Conservation (phyloP, 2,797 vertebrate species). For the Choloepus didactylus region DNA sequence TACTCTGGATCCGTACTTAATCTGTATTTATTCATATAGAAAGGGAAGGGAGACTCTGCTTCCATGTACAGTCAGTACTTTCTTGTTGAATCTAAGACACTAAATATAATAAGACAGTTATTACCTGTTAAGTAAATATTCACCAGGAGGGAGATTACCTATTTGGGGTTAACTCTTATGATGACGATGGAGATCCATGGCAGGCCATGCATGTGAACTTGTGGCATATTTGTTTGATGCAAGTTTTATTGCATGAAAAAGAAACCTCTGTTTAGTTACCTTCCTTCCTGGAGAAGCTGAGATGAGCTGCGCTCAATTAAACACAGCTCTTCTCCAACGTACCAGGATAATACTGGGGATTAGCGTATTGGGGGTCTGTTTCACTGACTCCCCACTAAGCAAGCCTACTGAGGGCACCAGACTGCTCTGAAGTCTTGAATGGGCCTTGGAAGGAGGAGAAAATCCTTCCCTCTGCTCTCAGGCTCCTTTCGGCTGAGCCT, state of each 20-base stretch:
- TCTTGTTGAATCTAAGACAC: constrained; percentile 70
- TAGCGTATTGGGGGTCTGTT: constrained; percentile 41
- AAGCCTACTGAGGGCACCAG: not conserved
- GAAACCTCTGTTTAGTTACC: constrained; percentile 81
- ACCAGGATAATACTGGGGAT: constrained; percentile 66
- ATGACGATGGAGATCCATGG: constrained; percentile 49
- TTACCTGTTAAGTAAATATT: constrained; percentile 82
- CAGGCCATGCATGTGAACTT: not conserved
- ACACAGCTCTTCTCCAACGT: constrained; percentile 52
- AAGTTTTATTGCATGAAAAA: constrained; percentile 79
- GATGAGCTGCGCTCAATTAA: constrained; percentile 70
- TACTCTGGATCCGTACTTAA: constrained; percentile 59
- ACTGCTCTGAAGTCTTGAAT: not conserved
- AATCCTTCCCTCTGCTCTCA: not conserved
- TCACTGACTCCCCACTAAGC: constrained; percentile 52
- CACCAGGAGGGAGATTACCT: constrained; percentile 73
- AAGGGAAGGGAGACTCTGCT: constrained; percentile 9
- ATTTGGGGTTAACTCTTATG: constrained; percentile 78
- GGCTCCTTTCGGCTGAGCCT: not conserved
- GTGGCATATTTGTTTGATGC: constrained; percentile 74
- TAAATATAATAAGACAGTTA: constrained; percentile 73
- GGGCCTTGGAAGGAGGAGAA: not conserved
- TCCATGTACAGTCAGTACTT: not conserved
- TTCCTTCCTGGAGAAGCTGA: constrained; percentile 73
- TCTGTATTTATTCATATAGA: constrained; percentile 55